Evolutionary conservation across 1,140 invertebrate genomes (phyloP).

Genomic region (Ephestia elutella): DNA sequence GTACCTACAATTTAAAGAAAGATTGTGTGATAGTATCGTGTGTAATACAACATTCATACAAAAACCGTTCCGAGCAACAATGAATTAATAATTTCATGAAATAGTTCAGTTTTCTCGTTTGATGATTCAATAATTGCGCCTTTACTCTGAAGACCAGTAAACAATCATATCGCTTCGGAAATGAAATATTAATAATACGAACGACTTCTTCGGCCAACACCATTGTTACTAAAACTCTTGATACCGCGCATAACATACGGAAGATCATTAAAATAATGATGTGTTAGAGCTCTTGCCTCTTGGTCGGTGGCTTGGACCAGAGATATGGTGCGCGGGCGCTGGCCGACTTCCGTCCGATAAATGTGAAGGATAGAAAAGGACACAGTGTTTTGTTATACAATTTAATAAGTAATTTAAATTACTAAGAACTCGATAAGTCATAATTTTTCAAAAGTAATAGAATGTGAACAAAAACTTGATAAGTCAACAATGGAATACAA

Average conservation of each 20-base stretch:
- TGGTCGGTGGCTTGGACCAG: slow-evolving; percentile 36
- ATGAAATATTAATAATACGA: slow-evolving; percentile 1
- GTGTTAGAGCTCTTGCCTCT: slow-evolving; percentile 34
- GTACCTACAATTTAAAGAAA: too few relatives aligned
- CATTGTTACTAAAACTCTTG: slow-evolving; percentile 21
- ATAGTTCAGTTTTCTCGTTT: too few relatives aligned
- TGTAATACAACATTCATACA: too few relatives aligned
- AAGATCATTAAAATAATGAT: slow-evolving; percentile 19
- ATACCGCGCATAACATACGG: slow-evolving; percentile 35
- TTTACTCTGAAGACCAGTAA: background rate
- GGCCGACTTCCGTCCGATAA: slow-evolving; percentile 45
- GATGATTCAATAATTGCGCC: background rate
- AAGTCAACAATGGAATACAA: too few relatives aligned
- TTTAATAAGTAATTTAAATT: background rate
- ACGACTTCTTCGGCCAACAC: background rate
- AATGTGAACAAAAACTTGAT: too few relatives aligned
- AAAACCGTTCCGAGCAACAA: too few relatives aligned
- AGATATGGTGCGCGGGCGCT: slow-evolving; percentile 50
- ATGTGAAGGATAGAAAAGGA: background rate
- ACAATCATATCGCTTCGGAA: slow-evolving; percentile 1
- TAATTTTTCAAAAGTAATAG: too few relatives aligned
- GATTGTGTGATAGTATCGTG: too few relatives aligned
- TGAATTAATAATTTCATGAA: too few relatives aligned
- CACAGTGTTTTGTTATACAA: background rate
- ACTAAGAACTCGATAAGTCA: slow-evolving; percentile 18